These are phyloP conservation scores for Percopsis transmontana DNA, from an alignment of 2,113 vertebrate species.

Conservation along the genomic window DNA sequence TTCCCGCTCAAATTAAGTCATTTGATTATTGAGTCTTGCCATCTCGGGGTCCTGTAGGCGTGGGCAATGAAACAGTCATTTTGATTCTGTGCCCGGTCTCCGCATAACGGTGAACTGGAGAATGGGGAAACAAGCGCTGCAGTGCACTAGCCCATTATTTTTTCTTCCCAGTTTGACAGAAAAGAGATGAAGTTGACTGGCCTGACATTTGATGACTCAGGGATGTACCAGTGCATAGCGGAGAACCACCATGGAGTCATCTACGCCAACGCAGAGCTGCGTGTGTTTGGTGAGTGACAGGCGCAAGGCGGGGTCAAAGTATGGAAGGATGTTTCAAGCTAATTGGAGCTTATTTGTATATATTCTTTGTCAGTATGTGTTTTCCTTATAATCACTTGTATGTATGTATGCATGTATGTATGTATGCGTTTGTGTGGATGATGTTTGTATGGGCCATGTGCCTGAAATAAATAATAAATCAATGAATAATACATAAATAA, in stretches of 20 bases:
- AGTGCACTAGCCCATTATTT: not conserved
- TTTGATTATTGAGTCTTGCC: not conserved
- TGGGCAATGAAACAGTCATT: constrained; percentile 25
- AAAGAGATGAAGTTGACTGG: constrained; percentile 83
- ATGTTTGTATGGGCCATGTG: too few species aligned
- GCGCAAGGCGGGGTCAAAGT: constrained; percentile 11
- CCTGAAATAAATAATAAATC: too few species aligned
- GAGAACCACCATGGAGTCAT: constrained; percentile 88
- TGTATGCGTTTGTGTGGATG: too few species aligned
- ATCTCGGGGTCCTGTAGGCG: not conserved
- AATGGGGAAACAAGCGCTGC: too few species aligned
- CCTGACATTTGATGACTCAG: constrained; percentile 85
- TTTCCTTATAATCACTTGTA: too few species aligned
- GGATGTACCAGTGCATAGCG: constrained; percentile 98
- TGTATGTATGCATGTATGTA: not conserved
- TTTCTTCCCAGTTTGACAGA: constrained; percentile 76
- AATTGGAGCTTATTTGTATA: constrained; percentile 27
- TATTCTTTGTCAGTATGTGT: not conserved
- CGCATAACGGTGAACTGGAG: too few species aligned
- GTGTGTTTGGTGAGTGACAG: constrained; percentile 88
- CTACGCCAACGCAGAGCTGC: constrained; percentile 91
- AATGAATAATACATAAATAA: not conserved
- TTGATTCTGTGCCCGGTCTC: constrained; percentile 3
- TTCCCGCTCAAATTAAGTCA: constrained; percentile 13
- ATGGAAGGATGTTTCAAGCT: constrained; percentile 16